Conservation (phyloP, 2,888 invertebrate genomes). For the Parnassius mnemosyne region DNA sequence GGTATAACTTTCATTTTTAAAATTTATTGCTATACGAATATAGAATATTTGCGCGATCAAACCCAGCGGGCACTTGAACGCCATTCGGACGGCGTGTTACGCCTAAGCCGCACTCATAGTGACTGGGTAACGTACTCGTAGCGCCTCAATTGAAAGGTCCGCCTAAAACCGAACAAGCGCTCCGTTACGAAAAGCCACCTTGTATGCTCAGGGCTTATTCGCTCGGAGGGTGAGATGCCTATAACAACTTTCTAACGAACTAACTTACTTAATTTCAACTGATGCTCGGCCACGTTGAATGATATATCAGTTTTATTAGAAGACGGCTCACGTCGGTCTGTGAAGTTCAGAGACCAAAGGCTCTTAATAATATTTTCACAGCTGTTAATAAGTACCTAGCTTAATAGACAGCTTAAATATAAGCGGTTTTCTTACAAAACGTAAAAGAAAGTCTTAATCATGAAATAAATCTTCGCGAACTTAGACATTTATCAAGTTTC, state of each 20-base stretch:
- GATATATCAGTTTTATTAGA: slow-evolving; percentile 16
- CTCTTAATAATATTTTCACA: slow-evolving; percentile 23
- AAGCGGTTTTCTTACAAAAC: too few relatives aligned
- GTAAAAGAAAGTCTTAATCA: too few relatives aligned
- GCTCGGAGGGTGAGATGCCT: slow-evolving; percentile 14
- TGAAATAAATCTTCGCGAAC: too few relatives aligned
- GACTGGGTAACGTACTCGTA: slow-evolving; percentile 47
- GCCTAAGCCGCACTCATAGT: slow-evolving; percentile 49
- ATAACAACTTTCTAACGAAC: slow-evolving; percentile 25
- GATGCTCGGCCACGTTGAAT: slow-evolving; percentile 10
- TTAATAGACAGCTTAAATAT: too few relatives aligned
- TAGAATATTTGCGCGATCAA: slow-evolving; percentile 46
- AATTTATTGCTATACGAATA: not conserved
- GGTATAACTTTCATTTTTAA: too few relatives aligned
- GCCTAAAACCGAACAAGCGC: slow-evolving; percentile 11
- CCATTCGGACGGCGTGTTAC: slow-evolving; percentile 48
- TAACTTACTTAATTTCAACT: slow-evolving; percentile 26
- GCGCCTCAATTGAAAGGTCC: slow-evolving; percentile 5
- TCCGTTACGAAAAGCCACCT: not conserved
- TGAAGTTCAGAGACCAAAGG: slow-evolving; percentile 13
- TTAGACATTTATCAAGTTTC: too few relatives aligned
- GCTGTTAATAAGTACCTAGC: not conserved
- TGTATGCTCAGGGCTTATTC: not conserved
- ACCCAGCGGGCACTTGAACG: slow-evolving; percentile 33
- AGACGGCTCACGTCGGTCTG: slow-evolving; percentile 20